These are phyloP conservation scores for Sphyrna mokarran DNA, from an alignment of 2,113 vertebrate species.

Conservation along the genomic window DNA sequence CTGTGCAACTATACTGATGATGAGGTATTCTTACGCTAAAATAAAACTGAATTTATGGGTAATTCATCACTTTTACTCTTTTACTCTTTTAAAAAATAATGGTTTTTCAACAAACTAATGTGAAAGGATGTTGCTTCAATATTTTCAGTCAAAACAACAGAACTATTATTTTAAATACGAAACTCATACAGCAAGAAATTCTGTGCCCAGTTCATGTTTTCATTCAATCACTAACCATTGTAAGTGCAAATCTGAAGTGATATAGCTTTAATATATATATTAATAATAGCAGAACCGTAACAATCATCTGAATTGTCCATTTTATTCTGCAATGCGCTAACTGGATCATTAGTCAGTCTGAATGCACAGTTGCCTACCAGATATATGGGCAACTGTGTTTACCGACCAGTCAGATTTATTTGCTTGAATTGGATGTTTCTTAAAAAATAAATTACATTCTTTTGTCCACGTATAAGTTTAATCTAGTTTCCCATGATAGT, in stretches of 20 bases:
- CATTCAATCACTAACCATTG: neutral
- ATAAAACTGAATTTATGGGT: neutral
- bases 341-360: neutral
- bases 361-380: neutral
- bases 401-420: neutral
- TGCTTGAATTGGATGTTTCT: neutral
- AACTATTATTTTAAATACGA: neutral
- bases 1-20: too few relatives aligned
- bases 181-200: neutral
- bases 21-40: neutral
- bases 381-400: neutral
- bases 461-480: neutral
- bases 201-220: neutral
- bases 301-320: neutral
- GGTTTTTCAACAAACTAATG: neutral
- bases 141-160: neutral
- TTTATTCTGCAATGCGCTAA: neutral
- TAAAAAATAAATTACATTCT: neutral
- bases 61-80: neutral
- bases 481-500: neutral
- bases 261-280: neutral
- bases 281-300: neutral
- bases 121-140: neutral
- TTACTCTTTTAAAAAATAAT: neutral
- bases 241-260: neutral